phyloP scores from a whole-genome alignment of 2,888 invertebrate species.

The Sympetrum striolatum region DNA sequence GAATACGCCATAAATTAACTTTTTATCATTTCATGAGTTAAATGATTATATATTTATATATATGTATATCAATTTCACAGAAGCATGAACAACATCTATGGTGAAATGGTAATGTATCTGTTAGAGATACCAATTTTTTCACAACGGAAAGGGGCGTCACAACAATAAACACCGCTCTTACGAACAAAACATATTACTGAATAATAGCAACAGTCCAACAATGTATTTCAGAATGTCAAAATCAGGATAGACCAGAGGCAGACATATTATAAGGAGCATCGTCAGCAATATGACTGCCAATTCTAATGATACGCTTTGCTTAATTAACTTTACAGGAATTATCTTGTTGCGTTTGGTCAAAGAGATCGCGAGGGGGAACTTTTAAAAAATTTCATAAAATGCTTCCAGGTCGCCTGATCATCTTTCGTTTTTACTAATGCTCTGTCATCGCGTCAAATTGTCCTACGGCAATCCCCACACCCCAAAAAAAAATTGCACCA shows the following conservation, averaged over 20 bases:
- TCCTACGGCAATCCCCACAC: conserved; percentile 34
- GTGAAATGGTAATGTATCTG: background rate
- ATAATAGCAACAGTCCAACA: background rate
- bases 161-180: conserved; percentile 21
- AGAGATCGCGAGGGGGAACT: background rate
- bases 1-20: background rate
- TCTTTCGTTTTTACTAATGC: background rate
- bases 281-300: background rate
- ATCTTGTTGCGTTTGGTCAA: background rate
- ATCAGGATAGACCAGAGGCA: conserved; percentile 37
- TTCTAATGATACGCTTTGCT: background rate
- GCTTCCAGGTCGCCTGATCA: background rate
- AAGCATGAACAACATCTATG: conserved; percentile 18
- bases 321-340: background rate
- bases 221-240: background rate
- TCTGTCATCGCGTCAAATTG: conserved; percentile 3
- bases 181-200: conserved; percentile 31
- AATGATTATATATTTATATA: background rate
- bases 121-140: background rate
- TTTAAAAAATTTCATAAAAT: conserved; percentile 1
- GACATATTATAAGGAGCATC: background rate
- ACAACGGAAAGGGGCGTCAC: conserved; percentile 4
- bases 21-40: background rate
- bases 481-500: conserved; percentile 4
- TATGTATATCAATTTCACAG: background rate